These are phyloP conservation scores for Trididemnum clinides DNA, from an alignment of 23 tunicate genomes.

Conservation along the genomic window DNA sequence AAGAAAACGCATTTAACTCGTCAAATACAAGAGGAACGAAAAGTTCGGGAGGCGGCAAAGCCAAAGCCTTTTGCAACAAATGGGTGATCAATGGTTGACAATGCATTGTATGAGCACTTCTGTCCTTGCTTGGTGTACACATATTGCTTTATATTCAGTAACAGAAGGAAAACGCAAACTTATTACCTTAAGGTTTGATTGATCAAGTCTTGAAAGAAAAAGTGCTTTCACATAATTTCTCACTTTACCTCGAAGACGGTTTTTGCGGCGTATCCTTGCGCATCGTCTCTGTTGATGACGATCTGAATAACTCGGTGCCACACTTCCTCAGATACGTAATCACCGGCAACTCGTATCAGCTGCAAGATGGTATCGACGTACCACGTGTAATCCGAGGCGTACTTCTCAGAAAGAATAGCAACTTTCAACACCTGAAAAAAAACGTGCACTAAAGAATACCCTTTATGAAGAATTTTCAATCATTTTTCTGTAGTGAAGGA, in stretches of 20 bases:
- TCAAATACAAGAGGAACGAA: too few relatives aligned
- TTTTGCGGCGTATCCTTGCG: conserved; percentile 98
- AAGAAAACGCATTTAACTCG: too few relatives aligned
- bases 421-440: conserved; percentile 87
- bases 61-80: too few relatives aligned
- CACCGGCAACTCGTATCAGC: conserved; percentile 97
- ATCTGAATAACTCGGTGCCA: conserved; percentile 99
- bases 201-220: too few relatives aligned
- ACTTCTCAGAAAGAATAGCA: conserved; percentile 97
- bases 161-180: too few relatives aligned
- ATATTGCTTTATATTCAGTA: not conserved
- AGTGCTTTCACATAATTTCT: too few relatives aligned
- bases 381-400: conserved; percentile 98
- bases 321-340: conserved; percentile 98
- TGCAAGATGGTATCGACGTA: conserved; percentile 97
- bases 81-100: too few relatives aligned
- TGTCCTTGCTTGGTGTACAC: not conserved
- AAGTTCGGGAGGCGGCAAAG: too few relatives aligned
- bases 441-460: too few relatives aligned
- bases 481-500: too few relatives aligned
- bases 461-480: too few relatives aligned
- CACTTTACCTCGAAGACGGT: conserved; percentile 93
- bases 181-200: too few relatives aligned
- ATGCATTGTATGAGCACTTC: not conserved
- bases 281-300: conserved; percentile 96